Base-by-base conservation (phyloP, 2,113 vertebrate genomes). In the Aptenodytes forsteri region DNA sequence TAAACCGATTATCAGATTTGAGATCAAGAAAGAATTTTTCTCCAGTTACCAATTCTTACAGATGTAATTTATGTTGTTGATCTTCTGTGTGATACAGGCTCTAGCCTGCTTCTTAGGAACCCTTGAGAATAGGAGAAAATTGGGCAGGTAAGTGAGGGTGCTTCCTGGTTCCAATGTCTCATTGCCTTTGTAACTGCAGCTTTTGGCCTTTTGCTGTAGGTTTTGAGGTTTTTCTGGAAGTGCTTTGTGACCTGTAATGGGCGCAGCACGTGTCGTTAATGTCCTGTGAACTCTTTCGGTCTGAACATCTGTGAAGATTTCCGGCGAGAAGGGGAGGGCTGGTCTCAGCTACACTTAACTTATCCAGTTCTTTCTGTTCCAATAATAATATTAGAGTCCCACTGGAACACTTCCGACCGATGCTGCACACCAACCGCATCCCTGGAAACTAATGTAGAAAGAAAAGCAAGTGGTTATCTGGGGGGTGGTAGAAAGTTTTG, bases 201-300 rank as follows among this genome's bases (percentile, higher is more conserved):
- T 38, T 58, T 77, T 59, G n/a, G 46, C 40, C n/a, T 59, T 66
- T 23, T 23, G 61, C 34, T 2, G 4, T 38, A 30, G 10, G 10
- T 50, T 47, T 36, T 17, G 25, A 59, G 14, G 16, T 4, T 9
- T 47, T 73, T 88, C 44, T 40, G 50, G 84, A 23, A n/a, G 59
- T 16, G 38, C 12, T 83, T 13, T 69, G 30, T 70, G 56, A 20
- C 16, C 56, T 38, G 13, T 20, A 13, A 1, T 4, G 61, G 34
- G 30, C 1, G 1, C 3, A 11, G 56, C 5, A 13, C 0, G 0
- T 50, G 61, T 6, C 7, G 0, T 9, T 61, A 4, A 1, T n/a
- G 34, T 59, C 47, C 75, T 17, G 3, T 11, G 82, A 62, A 0
- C 10, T 40, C n/a, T 11, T n/a, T 11, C 36, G 50, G 5, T 65